Evolutionary conservation across 2,797 vertebrate species (phyloP).

Genomic region (Fringilla coelebs): DNA sequence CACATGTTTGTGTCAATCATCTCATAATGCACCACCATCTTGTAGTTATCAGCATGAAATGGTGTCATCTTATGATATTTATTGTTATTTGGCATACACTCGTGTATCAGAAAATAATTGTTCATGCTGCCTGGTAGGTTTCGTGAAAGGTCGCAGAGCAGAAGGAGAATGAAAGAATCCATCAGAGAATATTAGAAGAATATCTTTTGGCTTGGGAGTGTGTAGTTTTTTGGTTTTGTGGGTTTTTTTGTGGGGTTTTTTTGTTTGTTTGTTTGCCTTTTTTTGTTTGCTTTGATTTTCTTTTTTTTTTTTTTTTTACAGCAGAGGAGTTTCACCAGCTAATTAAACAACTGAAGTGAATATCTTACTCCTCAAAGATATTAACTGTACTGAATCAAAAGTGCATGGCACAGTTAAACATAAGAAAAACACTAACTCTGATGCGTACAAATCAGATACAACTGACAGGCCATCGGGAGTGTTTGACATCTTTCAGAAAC

Average conservation of each 20-base stretch:
- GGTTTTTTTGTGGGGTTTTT: too few species aligned
- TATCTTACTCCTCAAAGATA: neutral
- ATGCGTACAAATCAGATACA: neutral
- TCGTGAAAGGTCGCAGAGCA: neutral
- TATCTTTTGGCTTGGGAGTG: neutral
- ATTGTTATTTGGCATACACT: neutral
- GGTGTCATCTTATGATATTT: neutral
- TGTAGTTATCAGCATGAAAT: neutral
- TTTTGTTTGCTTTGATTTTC: neutral
- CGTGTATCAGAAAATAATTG: neutral
- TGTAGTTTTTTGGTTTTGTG: neutral
- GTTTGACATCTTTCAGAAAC: neutral
- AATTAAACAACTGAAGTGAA: neutral
- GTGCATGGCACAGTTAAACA: neutral
- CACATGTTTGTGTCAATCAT: neutral
- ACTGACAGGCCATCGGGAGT: neutral
- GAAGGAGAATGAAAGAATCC: neutral
- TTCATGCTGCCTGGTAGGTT: neutral
- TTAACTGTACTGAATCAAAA: neutral
- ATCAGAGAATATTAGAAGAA: neutral
- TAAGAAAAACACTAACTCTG: neutral
- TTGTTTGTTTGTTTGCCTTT: neutral
- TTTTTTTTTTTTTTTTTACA: neutral
- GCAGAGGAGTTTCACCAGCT: neutral
- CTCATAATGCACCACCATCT: neutral